These are phyloP conservation scores for Toxonevra muliebris DNA, from an alignment of 2,888 invertebrate species.

Conservation along the genomic window DNA sequence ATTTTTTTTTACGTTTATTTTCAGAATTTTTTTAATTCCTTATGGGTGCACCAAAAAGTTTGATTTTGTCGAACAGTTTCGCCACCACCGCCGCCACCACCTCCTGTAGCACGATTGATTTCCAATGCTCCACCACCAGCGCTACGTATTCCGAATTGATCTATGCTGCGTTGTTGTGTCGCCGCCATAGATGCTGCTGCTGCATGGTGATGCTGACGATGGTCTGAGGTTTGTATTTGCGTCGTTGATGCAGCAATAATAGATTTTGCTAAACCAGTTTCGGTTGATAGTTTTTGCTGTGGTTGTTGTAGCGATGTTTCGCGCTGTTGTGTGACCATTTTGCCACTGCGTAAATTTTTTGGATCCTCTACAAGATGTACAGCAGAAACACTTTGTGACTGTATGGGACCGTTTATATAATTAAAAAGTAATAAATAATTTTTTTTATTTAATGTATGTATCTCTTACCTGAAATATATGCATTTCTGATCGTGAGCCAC, in stretches of 20 bases:
- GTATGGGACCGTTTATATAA: background rate
- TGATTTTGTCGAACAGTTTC: no score
- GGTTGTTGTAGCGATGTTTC: slow-evolving; percentile 46
- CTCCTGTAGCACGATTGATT: slow-evolving; percentile 34
- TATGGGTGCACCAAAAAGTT: no score
- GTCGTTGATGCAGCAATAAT: slow-evolving; percentile 17
- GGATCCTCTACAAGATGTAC: slow-evolving; percentile 86
- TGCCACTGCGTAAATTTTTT: slow-evolving; percentile 74
- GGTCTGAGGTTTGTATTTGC: slow-evolving; percentile 42
- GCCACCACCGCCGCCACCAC: no score
- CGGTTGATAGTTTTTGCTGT: slow-evolving; percentile 20
- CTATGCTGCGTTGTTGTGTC: slow-evolving; percentile 26
- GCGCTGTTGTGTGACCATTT: slow-evolving; percentile 68
- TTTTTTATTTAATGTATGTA: background rate
- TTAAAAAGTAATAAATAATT: no score
- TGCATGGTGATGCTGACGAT: slow-evolving; percentile 27
- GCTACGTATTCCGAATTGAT: slow-evolving; percentile 45
- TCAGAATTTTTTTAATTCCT: no score
- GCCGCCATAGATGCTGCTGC: slow-evolving; percentile 17
- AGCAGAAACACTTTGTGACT: slow-evolving; percentile 84
- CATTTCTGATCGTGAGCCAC: slow-evolving; percentile 84
- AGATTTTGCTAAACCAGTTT: background rate
- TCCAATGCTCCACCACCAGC: slow-evolving; percentile 38
- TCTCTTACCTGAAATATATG: slow-evolving; percentile 88
- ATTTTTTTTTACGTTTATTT: no score